phyloP scores from a whole-genome alignment of 2,888 invertebrate species.

The Helobdella robusta region DNA sequence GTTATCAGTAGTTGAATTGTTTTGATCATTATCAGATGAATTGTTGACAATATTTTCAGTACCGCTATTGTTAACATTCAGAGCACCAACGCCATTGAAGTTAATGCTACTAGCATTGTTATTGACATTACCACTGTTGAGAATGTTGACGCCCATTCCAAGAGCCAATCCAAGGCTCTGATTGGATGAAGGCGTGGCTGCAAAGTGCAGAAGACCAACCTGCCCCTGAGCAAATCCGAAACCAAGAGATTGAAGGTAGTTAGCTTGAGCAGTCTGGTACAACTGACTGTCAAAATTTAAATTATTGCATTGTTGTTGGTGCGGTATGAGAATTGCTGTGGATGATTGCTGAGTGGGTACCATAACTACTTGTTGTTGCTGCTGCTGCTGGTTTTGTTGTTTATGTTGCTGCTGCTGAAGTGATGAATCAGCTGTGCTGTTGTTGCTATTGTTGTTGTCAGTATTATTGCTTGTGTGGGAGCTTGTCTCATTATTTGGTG shows the following conservation, averaged over 20 bases:
- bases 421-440: background rate
- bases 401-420: background rate
- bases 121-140: background rate
- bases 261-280: slow-evolving; percentile 15
- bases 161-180: slow-evolving; percentile 9
- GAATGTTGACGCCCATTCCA: slow-evolving; percentile 13
- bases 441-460: background rate
- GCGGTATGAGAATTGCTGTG: slow-evolving; percentile 19
- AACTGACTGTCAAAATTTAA: slow-evolving; percentile 18
- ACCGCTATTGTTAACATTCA: background rate
- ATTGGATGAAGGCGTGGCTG: background rate
- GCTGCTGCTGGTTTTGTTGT: slow-evolving; percentile 8
- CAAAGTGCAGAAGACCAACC: slow-evolving; percentile 27
- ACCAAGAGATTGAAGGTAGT: slow-evolving; percentile 25
- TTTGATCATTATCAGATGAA: background rate
- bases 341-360: slow-evolving; percentile 21
- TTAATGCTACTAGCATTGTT: background rate
- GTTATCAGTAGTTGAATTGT: background rate
- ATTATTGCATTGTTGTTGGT: background rate
- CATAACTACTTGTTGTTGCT: slow-evolving; percentile 21
- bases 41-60: background rate
- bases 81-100: background rate
- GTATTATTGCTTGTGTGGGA: background rate
- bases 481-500: no score
- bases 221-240: slow-evolving; percentile 24